These are phyloP conservation scores for Petromus typicus DNA, from an alignment of 2,113 vertebrate species.

Conservation along the genomic window DNA sequence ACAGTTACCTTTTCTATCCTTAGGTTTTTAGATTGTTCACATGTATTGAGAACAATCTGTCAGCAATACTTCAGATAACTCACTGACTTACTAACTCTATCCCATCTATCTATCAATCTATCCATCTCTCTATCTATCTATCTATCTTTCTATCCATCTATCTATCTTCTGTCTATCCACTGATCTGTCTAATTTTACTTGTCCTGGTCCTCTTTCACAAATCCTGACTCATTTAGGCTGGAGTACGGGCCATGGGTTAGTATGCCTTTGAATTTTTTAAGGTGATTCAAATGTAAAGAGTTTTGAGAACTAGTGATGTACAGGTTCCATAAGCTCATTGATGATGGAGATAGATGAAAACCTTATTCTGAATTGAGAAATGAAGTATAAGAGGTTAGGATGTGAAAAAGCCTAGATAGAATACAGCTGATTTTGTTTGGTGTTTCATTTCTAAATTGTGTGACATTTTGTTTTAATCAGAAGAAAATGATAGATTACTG, in stretches of 20 bases:
- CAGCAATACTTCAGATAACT: conserved; percentile 40
- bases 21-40: conserved; percentile 61
- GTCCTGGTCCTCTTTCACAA: background rate
- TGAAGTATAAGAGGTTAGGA: background rate
- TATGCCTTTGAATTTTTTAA: conserved; percentile 24
- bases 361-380: background rate
- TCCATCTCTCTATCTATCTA: background rate
- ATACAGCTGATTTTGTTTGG: background rate
- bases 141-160: background rate
- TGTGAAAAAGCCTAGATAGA: background rate
- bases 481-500: conserved; percentile 52
- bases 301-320: background rate
- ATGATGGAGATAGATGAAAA: background rate
- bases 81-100: conserved; percentile 23
- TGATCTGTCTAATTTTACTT: background rate
- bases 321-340: background rate
- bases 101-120: background rate
- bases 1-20: conserved; percentile 52
- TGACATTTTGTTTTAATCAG: background rate
- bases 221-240: background rate
- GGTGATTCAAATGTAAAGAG: background rate
- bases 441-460: background rate
- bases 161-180: background rate
- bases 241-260: background rate
- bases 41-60: conserved; percentile 58